Evolutionary conservation across 2,888 invertebrate species (phyloP).

Genomic region (Cosmia pyralina): DNA sequence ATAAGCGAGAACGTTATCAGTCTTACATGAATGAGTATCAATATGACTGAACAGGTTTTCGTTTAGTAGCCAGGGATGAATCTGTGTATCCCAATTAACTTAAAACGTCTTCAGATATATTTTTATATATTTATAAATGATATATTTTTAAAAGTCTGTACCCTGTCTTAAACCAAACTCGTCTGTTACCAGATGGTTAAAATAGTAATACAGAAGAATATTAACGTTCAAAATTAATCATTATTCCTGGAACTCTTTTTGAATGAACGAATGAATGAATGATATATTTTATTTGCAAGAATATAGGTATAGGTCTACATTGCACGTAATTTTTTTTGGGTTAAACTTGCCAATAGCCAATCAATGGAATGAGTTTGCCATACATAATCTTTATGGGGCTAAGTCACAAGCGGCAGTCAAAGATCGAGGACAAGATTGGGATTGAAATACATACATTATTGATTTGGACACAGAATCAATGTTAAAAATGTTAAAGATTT

Average conservation of each 20-base stretch:
- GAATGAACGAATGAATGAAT: no score
- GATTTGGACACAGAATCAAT: background rate
- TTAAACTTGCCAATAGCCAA: background rate
- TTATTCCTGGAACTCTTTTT: background rate
- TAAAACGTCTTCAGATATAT: background rate
- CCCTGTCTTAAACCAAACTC: background rate
- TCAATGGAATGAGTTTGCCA: background rate
- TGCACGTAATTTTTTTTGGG: background rate
- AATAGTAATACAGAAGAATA: background rate
- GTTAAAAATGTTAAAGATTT: no score
- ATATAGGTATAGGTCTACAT: no score
- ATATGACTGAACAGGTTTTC: constrained; percentile 71
- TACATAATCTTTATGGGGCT: background rate
- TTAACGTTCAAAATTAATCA: no score
- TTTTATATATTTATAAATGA: no score
- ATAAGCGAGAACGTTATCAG: constrained; percentile 74
- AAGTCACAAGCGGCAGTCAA: background rate
- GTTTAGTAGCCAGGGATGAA: constrained; percentile 60
- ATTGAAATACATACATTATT: background rate
- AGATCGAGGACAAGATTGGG: background rate
- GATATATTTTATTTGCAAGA: no score
- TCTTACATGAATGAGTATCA: constrained; percentile 72
- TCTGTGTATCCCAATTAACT: background rate
- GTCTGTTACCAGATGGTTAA: background rate
- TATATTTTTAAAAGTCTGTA: no score